These are phyloP conservation scores for Aurelia coerulea DNA, from an alignment of 30 jellyfish, hydroid and myxozoan genomes.

Conservation along the genomic window DNA sequence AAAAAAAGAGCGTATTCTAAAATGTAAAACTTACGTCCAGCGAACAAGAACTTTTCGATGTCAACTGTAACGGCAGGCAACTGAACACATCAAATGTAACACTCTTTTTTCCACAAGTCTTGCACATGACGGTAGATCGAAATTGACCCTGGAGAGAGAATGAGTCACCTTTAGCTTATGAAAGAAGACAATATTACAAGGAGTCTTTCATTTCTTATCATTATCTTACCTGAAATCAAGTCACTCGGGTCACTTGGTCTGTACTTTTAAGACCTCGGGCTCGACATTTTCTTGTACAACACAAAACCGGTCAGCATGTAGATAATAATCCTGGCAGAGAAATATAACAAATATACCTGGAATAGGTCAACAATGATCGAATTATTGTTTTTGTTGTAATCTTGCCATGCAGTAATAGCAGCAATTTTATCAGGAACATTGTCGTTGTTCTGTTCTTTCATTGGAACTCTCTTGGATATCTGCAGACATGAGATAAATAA, in stretches of 20 bases:
- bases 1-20: too few species aligned
- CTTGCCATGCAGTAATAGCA: constrained; percentile 90
- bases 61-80: constrained; percentile 84
- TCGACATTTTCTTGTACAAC: too few species aligned
- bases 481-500: not conserved
- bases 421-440: constrained; percentile 69
- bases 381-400: constrained; percentile 75
- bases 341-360: constrained; percentile 53
- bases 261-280: too few species aligned
- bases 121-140: constrained; percentile 88
- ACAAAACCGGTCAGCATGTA: too few species aligned
- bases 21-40: constrained; percentile 59
- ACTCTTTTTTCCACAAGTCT: constrained; percentile 78
- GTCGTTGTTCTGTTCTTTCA: constrained; percentile 74
- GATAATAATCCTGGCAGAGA: too few species aligned
- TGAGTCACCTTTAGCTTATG: not conserved
- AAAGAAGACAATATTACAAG: too few species aligned
- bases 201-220: too few species aligned
- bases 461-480: constrained; percentile 53
- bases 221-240: too few species aligned
- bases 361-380: constrained; percentile 81
- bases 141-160: constrained; percentile 84
- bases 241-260: too few species aligned
- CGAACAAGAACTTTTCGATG: constrained; percentile 72
- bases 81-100: constrained; percentile 92